Base-by-base conservation (phyloP, 2,888 invertebrate genomes). In the Emesis furor region DNA sequence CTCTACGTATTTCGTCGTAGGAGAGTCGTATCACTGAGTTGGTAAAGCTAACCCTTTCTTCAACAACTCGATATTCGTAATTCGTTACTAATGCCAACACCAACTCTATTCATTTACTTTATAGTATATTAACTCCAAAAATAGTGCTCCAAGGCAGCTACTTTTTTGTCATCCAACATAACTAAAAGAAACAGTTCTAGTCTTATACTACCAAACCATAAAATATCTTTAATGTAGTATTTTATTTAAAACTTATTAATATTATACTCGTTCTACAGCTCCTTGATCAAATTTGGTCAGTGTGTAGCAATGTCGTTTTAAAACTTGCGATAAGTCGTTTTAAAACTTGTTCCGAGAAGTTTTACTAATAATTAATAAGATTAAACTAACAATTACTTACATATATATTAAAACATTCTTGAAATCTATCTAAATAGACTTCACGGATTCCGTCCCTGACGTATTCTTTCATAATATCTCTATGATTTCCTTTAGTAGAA, bases 361-460 rank as follows among this genome's bases (percentile, higher is more conserved):
- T 42, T 42, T 46, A 46, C 4, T 46, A 24, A n/a, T 6, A 24
- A 59, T 8, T 30, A 24, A 1, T 62, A 35, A 24, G 37, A 59
- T 62, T 17, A 42, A 73, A 39, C 17, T 1, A 46, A 3, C 35
- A 59, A 39, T 65, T 81, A 93, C 95, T 93, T 88, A 95, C 95
- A 74, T 92, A 92, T 89, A 95, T 91, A 91, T 95, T 95, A 73
- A 94, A 95, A 76, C 93, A 93, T 83, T 95, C 95, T 84, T 90
- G 88, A 59, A 95, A 92, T 10, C 93, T 89, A 84, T 95, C 94
- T 59, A 89, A 91, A 79, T 94, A 95, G 0, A 94, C 92, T 89
- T 95, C 95, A 37, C 92, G 89, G 14, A 89, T 86, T 3, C 94
- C 94, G 37, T 93, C 92, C 14, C 76, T 83, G 72, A 89, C 89